Conservation (phyloP, 2,113 vertebrate species). For the Rhipidura dahli region DNA sequence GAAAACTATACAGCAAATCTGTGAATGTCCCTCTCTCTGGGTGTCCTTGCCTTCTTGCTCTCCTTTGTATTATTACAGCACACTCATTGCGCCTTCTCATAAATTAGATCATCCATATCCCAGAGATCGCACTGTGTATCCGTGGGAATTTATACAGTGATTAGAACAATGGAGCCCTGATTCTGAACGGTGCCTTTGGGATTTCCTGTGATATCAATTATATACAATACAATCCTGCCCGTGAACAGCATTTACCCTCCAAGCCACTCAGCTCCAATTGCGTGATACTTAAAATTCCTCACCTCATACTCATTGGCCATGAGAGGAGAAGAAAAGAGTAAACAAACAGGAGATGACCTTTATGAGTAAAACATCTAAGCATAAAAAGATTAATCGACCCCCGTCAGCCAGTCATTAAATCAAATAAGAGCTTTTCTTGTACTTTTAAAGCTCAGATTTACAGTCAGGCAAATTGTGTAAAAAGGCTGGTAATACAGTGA, state of each 20-base stretch:
- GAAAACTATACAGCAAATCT: not conserved
- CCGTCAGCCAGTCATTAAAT: constrained; percentile 77
- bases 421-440: constrained; percentile 75
- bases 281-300: constrained; percentile 44
- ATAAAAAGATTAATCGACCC: constrained; percentile 72
- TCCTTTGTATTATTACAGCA: constrained; percentile 2
- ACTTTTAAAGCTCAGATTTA: constrained; percentile 79
- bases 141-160: constrained; percentile 46
- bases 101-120: constrained; percentile 37
- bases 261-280: constrained; percentile 2
- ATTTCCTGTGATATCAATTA: constrained; percentile 48
- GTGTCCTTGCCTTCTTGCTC: constrained; percentile 30
- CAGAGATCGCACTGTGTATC: not conserved
- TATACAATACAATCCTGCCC: not conserved
- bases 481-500: constrained; percentile 77
- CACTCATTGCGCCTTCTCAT: not conserved
- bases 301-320: not conserved
- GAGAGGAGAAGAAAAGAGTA: constrained; percentile 43
- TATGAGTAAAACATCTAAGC: constrained; percentile 70
- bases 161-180: constrained; percentile 56
- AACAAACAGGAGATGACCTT: constrained; percentile 74
- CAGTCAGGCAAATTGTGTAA: constrained; percentile 79
- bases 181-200: constrained; percentile 17
- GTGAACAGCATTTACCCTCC: not conserved
- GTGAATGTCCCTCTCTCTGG: not conserved